phyloP scores from a whole-genome alignment of 2,797 vertebrate genomes.

The Enteromius anoplus region DNA sequence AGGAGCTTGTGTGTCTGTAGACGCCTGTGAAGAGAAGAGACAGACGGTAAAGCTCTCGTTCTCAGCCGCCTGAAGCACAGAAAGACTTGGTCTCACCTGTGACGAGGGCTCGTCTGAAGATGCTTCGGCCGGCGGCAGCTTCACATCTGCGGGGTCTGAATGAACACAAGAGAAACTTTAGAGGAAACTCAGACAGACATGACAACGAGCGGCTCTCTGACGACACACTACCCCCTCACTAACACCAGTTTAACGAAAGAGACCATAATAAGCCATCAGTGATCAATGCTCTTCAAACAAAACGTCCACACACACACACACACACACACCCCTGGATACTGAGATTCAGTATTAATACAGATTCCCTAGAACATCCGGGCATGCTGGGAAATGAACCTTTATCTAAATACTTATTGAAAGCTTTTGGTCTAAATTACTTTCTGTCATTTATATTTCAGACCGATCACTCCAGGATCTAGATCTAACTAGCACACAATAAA shows the following conservation, averaged over 20 bases:
- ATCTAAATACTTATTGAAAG: not conserved
- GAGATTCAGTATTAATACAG: slow-evolving; percentile 14
- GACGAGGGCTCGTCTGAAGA: not conserved
- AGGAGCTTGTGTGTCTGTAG: not conserved
- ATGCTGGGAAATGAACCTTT: not conserved
- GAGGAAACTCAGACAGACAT: not conserved
- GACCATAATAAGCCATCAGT: not conserved
- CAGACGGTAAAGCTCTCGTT: not conserved
- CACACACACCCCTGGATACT: not conserved
- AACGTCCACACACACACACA: not conserved
- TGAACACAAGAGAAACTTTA: not conserved
- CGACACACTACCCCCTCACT: not conserved
- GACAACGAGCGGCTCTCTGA: not conserved
- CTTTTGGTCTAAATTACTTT: too few relatives aligned
- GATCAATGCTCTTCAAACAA: not conserved
- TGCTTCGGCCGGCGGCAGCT: not conserved
- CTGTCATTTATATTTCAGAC: not conserved
- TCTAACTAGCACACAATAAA: not conserved
- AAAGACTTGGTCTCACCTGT: not conserved
- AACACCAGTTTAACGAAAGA: not conserved
- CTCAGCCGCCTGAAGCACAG: not conserved
- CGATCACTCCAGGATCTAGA: not conserved
- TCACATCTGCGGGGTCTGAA: not conserved
- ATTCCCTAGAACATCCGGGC: not conserved
- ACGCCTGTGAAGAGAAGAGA: slow-evolving; percentile 3